Evolutionary conservation across 2,888 invertebrate species (phyloP), one percentile per base, ranked within the genome.

Genomic region (Bellardia pandia): DNA sequence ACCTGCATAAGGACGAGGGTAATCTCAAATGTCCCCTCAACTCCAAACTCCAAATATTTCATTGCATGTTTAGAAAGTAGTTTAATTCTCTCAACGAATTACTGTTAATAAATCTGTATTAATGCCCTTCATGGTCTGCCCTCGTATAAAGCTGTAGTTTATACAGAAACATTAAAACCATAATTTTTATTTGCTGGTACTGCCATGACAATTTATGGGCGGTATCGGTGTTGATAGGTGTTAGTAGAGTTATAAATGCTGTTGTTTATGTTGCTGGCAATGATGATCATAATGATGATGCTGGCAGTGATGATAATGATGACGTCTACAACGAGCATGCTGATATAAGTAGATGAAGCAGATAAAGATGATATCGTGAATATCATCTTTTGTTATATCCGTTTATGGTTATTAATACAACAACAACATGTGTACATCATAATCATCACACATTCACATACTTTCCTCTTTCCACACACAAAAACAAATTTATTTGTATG

Each of bases 391-490:
- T 76, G 51, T 69, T 48, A 48, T 72, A 72, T 76, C 56, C 71
- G 69, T 62, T 85, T 80, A 80, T 40, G 58, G 80, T 71, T 42
- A 72, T 72, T 64, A 60, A 48, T 11, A 53, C 82, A 85, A 53
- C 16, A 72, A 53, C 33, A 60, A 60, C n/a, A 42, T 56, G 60
- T 37, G 60, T 37, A 62, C 23, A 75, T 40, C 8, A 37, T 48
- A 33, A 62, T 51, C 62, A 51, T 14, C 13, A 37, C 72, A 69
- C 30, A 69, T 51, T 42, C 13, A 1, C 5, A 9, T 30, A 30
- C 5, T 3, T 58, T 13, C 11, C 7, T 5, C 1, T 1, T 23
- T 9, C 23, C 16, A 23, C 23, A 56, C 13, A 56, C 3, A 56
- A 5, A 56, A 8, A 56, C 13, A 56, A 37, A 3, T 11, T 37